Base-by-base conservation (phyloP, 2,113 vertebrate species). In the human (Homo sapiens) region DNA sequence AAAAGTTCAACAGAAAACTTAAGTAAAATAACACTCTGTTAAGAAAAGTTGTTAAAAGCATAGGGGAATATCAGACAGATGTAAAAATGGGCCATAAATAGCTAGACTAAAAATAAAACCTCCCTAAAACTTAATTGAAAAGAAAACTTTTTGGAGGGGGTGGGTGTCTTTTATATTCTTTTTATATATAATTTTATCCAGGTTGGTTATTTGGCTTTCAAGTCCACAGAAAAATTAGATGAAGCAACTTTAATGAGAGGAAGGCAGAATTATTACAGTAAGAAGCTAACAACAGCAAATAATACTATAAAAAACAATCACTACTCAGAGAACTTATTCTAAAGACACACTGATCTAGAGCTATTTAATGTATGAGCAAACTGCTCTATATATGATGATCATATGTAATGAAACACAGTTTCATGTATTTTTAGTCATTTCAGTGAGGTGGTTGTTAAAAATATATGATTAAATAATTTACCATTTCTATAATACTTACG, bases 211-310 rank as follows among this genome's bases (percentile, higher is more conserved):
- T 40, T 57, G 43, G 16, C 43, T 90, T 96, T 90, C 73, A 73
- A 96, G 30, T 82, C 52, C 73, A 96, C 14, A 73, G 79, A 16
- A 90, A 94, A 78, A 88, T 35, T 17, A 88, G 55, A 87, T 70
- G 25, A 64, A 82, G 85, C 52, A 91, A 48, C 1, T 64, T 70
- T 70, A 91, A 72, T 27, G 35, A 64, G 14, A 90, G 9, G 27
- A 25, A 86, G 73, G 40, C 2, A 82, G 43, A 73, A 88, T 32
- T 43, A 32, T 4, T 40, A 81, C 1, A 35, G 6, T 8, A 79
- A 90, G 32, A 95, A 35, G n/a, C 50, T 23, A 6, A 20, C 30
- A 70, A 52, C 4, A 73, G 30, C 40, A 48, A 82, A 75, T 18
- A 73, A 43, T 17, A 38, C 27, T 86, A 18, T 55, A 43, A 86